phyloP scores from a whole-genome alignment of 2,797 vertebrate species.

The Sibirionetta formosa region DNA sequence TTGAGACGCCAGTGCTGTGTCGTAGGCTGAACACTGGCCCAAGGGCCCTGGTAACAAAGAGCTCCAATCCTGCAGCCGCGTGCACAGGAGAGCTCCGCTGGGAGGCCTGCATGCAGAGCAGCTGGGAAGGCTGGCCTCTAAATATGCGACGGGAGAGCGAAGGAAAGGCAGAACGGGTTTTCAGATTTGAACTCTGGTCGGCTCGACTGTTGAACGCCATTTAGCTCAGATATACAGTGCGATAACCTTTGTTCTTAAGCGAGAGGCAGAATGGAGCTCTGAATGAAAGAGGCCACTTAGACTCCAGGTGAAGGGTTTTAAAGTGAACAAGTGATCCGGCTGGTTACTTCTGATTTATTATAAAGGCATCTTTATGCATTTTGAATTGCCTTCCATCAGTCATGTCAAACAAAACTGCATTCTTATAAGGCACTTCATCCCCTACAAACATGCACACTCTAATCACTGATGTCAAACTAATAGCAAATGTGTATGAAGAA shows the following conservation, averaged over 20 bases:
- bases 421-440: background rate
- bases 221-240: background rate
- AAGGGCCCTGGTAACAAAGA: constrained; percentile 39
- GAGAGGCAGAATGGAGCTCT: background rate
- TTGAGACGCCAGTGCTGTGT: background rate
- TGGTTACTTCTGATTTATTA: constrained; percentile 47
- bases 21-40: background rate
- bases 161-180: constrained; percentile 3
- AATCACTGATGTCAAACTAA: background rate
- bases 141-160: background rate
- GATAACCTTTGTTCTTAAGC: background rate
- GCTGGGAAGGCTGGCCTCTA: background rate
- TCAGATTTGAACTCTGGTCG: background rate
- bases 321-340: constrained; percentile 22
- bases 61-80: background rate
- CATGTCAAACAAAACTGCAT: background rate
- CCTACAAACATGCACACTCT: background rate
- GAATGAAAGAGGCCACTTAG: background rate
- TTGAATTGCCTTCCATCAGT: constrained; percentile 16
- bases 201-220: background rate
- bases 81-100: background rate
- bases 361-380: constrained; percentile 14
- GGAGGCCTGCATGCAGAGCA: background rate
- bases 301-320: background rate
- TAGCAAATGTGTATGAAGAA: background rate